Conservation (phyloP, 2,888 invertebrate genomes). For the Tolmerus cingulatus region DNA sequence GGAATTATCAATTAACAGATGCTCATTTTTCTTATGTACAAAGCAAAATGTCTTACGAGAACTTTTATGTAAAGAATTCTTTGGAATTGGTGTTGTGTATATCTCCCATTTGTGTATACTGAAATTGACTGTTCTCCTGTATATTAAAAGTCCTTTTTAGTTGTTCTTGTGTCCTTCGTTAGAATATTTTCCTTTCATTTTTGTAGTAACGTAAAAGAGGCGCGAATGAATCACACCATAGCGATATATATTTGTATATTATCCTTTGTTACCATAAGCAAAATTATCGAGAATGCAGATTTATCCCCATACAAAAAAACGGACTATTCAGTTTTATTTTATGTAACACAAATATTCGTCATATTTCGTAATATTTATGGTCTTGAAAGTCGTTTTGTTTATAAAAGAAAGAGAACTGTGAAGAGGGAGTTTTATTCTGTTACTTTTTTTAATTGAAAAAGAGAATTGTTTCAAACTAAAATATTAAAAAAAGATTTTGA, state of each 20-base stretch:
- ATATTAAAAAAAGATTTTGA: conserved; percentile 5
- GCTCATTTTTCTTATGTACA: background rate
- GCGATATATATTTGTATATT: background rate
- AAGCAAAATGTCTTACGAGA: background rate
- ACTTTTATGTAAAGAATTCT: background rate
- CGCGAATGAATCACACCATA: background rate
- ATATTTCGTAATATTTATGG: background rate
- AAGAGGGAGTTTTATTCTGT: conserved; percentile 1
- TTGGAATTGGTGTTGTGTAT: background rate
- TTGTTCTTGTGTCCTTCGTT: background rate
- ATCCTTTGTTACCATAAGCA: background rate
- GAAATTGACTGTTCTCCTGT: background rate
- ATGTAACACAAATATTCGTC: background rate
- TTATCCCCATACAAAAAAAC: background rate
- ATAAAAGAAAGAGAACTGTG: background rate
- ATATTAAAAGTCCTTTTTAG: background rate
- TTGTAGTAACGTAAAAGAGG: background rate
- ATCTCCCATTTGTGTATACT: background rate
- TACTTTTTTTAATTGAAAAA: background rate
- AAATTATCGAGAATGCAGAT: background rate
- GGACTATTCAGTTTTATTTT: background rate
- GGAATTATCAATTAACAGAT: background rate
- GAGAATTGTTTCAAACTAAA: background rate
- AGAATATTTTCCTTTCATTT: background rate
- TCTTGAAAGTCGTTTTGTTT: conserved; percentile 38